phyloP scores from a whole-genome alignment of 2,888 invertebrate genomes.

The Beris chalybata region DNA sequence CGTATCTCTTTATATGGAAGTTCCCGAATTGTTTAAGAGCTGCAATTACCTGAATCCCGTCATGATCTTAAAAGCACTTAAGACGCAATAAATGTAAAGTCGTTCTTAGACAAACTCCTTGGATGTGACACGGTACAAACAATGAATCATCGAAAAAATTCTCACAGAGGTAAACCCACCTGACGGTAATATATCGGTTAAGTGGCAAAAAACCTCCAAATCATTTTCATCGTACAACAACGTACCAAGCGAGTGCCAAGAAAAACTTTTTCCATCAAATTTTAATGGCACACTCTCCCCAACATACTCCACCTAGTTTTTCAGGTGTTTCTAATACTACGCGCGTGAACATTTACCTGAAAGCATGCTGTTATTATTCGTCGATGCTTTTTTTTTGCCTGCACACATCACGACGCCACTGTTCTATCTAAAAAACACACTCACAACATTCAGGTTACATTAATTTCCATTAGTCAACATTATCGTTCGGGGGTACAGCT shows the following conservation, averaged over 20 bases:
- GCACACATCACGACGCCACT: neutral
- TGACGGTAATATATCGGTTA: neutral
- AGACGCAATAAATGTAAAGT: no score
- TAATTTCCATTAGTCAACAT: slow-evolving; percentile 31
- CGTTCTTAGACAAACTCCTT: no score
- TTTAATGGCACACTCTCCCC: slow-evolving; percentile 10
- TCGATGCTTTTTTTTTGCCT: neutral
- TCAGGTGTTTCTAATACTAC: no score
- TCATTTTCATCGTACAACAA: neutral
- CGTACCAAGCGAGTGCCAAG: neutral
- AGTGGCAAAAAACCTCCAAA: slow-evolving; percentile 3
- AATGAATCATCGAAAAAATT: no score
- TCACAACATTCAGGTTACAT: slow-evolving; percentile 29
- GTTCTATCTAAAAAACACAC: neutral
- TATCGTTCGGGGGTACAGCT: slow-evolving; percentile 19
- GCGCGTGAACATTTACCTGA: neutral
- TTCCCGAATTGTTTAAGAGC: no score
- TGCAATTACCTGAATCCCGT: no score
- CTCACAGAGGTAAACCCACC: no score
- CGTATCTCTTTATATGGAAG: no score
- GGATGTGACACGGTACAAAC: no score
- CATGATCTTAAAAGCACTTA: no score
- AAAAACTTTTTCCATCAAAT: slow-evolving; percentile 7
- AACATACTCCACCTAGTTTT: slow-evolving; percentile 5
- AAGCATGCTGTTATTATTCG: slow-evolving; percentile 17